These are phyloP conservation scores for Acromyrmex heyeri DNA, from an alignment of 1,140 invertebrate species.

Conservation along the genomic window DNA sequence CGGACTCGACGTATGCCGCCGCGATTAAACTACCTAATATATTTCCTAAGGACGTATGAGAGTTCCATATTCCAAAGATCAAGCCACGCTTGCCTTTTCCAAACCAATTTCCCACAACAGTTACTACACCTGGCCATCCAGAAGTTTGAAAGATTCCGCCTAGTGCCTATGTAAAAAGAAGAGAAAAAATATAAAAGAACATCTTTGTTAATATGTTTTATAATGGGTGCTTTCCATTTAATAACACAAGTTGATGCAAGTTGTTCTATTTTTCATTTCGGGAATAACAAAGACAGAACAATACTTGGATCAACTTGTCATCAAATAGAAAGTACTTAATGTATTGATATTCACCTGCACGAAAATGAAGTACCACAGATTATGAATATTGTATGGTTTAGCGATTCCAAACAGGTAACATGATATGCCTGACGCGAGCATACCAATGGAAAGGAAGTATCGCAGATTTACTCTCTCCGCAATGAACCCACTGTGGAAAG, in stretches of 20 bases:
- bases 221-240: neutral
- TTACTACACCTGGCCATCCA: constrained; percentile 97
- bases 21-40: constrained; percentile 95
- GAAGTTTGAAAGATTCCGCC: constrained; percentile 96
- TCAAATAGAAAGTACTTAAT: too few species aligned
- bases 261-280: too few species aligned
- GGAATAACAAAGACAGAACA: too few species aligned
- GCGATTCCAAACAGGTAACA: constrained; percentile 97
- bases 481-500: constrained; percentile 91
- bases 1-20: constrained; percentile 92
- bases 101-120: constrained; percentile 98
- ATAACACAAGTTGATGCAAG: too few species aligned
- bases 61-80: constrained; percentile 98
- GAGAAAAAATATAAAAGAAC: neutral
- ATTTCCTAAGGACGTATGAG: constrained; percentile 98
- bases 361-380: constrained; percentile 94
- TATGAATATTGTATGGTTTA: constrained; percentile 93
- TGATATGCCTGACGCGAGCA: constrained; percentile 95
- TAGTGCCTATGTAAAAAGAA: constrained; percentile 87
- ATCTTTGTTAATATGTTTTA: neutral
- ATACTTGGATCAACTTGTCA: too few species aligned
- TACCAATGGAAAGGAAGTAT: constrained; percentile 96
- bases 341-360: constrained; percentile 90
- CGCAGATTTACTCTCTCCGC: constrained; percentile 97
- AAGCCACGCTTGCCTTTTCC: constrained; percentile 96